Base-by-base conservation (phyloP, 2,888 invertebrate species). In the Autographa gamma region DNA sequence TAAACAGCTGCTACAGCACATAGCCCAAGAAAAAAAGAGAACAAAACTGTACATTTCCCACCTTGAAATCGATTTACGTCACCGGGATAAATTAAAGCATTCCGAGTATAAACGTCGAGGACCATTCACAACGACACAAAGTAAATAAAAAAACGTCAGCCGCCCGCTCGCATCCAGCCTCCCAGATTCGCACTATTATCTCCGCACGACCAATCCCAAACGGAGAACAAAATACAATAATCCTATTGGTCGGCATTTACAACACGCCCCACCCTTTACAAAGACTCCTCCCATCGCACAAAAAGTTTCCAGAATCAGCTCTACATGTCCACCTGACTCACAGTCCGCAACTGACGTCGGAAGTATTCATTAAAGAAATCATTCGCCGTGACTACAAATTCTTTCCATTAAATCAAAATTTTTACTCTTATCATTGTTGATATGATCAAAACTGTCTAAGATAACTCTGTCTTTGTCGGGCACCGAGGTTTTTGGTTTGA, bases 111-210 rank as follows among this genome's bases (percentile, higher is more conserved):
- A 86, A 90, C 84, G 87, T 81, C 86, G 79, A 83, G 90, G 89
- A 85, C 90, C 91, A 93, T 93, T 93, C 93, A 89, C 86, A 85
- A 82, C 85, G 79, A 82, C 82, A 88, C 87, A 86, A 85, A 87
- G 90, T 92, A 93, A 93, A 93, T 92, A 93, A 92, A 92, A 92
- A 92, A 92, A 88, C 32, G 65, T 88, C 25, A 56, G 87, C 88
- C 88, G 88, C 84, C 81, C 74, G 85, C 86, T 84, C 85, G 86
- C 88, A 91, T 89, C 91, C 95, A 95, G 95, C 95, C 94, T 95
- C 95, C 93, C 89, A 93, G 92, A 93, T 95, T 94, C 93, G 95
- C 94, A 93, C 91, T 92, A 93, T 93, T 93, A 94, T 95, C 95
- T 95, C 92, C 82, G 76, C 66, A 66, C 86, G 79, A 82, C 95